phyloP scores from a whole-genome alignment of 64 coral and sea anemone genomes.

The Montipora capricornis region DNA sequence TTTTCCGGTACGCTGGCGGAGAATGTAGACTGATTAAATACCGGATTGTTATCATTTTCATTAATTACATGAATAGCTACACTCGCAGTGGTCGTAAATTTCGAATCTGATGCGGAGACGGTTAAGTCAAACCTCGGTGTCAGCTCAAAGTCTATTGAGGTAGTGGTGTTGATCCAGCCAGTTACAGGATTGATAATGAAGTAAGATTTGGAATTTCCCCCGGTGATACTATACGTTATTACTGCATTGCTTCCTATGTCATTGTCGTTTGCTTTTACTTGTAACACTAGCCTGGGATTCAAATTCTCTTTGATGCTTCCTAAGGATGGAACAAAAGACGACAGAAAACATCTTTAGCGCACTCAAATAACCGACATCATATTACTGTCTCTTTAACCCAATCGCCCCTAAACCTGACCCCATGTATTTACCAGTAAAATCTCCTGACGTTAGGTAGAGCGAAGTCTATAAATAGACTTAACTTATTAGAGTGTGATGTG shows the following conservation, averaged over 20 bases:
- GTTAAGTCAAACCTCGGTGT: conserved; percentile 40
- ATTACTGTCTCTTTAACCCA: neutral
- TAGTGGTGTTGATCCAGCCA: conserved; percentile 54
- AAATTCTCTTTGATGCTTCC: conserved; percentile 69
- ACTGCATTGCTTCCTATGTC: conserved; percentile 67
- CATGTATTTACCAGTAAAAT: too few species aligned
- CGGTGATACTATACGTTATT: conserved; percentile 60
- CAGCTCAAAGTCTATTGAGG: conserved; percentile 67
- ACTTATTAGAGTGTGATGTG: too few species aligned
- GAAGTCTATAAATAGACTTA: too few species aligned
- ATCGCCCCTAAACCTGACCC: too few species aligned
- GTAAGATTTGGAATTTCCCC: conserved; percentile 55
- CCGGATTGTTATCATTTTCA: conserved; percentile 74
- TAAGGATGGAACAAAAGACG: neutral
- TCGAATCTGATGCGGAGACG: conserved; percentile 66
- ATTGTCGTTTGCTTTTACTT: conserved; percentile 65
- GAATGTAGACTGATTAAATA: conserved; percentile 42
- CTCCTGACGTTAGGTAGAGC: too few species aligned
- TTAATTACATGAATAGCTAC: conserved; percentile 69
- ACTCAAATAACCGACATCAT: too few species aligned
- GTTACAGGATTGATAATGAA: conserved; percentile 58
- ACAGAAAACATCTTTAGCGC: too few species aligned
- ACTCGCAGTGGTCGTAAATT: neutral
- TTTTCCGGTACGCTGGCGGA: conserved; percentile 65
- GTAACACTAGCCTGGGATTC: conserved; percentile 21